These are phyloP conservation scores for Rhagonycha fulva DNA, from an alignment of 2,888 invertebrate species.

Conservation along the genomic window DNA sequence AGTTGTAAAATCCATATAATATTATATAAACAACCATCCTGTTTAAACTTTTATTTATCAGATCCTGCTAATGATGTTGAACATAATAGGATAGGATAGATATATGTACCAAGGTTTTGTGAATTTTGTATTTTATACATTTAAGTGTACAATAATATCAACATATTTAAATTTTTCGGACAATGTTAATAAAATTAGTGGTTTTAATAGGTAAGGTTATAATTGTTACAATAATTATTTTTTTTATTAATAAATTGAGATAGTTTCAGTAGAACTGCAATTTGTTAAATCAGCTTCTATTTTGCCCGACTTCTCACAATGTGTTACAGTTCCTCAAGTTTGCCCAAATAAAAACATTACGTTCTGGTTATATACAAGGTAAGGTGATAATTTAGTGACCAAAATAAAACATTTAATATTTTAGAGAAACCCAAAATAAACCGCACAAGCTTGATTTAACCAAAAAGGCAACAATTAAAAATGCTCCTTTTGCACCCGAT, in stretches of 20 bases:
- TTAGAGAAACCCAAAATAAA: constrained; percentile 52
- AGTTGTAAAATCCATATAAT: too few relatives aligned
- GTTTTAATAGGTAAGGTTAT: neutral
- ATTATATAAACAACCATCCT: too few relatives aligned
- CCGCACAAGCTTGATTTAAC: constrained; percentile 57
- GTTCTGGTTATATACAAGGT: constrained; percentile 68
- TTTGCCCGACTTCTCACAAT: neutral
- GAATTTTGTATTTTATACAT: neutral
- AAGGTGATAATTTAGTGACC: constrained; percentile 39
- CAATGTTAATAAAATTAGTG: neutral
- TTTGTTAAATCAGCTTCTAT: neutral
- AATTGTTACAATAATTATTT: neutral
- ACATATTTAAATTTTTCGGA: neutral
- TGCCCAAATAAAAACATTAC: constrained; percentile 67
- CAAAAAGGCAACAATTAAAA: constrained; percentile 46
- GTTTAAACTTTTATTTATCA: too few relatives aligned
- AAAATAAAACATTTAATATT: neutral
- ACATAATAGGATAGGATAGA: neutral
- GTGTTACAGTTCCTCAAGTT: constrained; percentile 16
- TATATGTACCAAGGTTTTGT: neutral
- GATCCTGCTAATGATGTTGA: too few relatives aligned
- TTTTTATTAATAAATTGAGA: neutral
- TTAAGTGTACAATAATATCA: neutral
- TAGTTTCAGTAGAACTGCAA: neutral
- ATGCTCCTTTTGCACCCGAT: constrained; percentile 56